Percentiles rank a stretch among this genome's conserved stretches.
Evolutionary conservation across 1,140 invertebrate genomes (phyloP).

Genomic region (Penaeus chinensis): DNA sequence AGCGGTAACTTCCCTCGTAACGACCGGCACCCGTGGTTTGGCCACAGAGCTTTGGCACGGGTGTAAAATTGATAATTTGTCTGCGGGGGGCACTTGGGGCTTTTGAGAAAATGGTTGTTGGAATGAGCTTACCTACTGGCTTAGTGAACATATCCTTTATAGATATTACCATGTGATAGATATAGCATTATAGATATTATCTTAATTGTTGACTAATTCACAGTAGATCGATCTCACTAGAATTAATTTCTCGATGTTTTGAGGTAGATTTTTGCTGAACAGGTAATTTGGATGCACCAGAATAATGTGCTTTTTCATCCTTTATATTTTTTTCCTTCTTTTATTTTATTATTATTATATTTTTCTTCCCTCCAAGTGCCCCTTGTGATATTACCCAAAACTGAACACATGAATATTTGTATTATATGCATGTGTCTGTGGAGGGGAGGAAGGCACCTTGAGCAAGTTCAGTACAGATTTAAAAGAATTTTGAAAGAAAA

Average conservation of each 20-base stretch:
- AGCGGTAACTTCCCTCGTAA: conserved; percentile 34
- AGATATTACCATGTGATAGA: conserved; percentile 40
- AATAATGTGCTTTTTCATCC: conserved; percentile 15
- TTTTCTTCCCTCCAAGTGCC: conserved; percentile 20
- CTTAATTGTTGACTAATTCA: conserved; percentile 30
- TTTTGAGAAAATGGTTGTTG: conserved; percentile 6
- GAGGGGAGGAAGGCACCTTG: conserved; percentile 23
- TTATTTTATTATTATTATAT: no score
- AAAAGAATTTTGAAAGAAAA: no score
- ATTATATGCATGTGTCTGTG: conserved; percentile 1
- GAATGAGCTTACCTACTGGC: conserved; percentile 14
- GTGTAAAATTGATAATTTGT: conserved; percentile 25
- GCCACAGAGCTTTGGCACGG: conserved; percentile 41
- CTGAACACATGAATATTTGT: neutral
- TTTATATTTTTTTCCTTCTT: neutral
- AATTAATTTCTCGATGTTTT: conserved; percentile 33
- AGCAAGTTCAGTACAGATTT: conserved; percentile 11
- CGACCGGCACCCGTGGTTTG: conserved; percentile 49
- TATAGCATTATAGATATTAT: conserved; percentile 40
- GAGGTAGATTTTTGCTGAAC: conserved; percentile 22
- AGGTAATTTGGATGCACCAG: neutral
- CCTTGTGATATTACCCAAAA: conserved; percentile 11
- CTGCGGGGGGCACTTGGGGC: conserved; percentile 18
- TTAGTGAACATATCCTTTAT: conserved; percentile 35
- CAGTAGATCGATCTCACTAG: conserved; percentile 53